Evolutionary conservation across 2,113 vertebrate species (phyloP).

Genomic region (Mustela lutreola): DNA sequence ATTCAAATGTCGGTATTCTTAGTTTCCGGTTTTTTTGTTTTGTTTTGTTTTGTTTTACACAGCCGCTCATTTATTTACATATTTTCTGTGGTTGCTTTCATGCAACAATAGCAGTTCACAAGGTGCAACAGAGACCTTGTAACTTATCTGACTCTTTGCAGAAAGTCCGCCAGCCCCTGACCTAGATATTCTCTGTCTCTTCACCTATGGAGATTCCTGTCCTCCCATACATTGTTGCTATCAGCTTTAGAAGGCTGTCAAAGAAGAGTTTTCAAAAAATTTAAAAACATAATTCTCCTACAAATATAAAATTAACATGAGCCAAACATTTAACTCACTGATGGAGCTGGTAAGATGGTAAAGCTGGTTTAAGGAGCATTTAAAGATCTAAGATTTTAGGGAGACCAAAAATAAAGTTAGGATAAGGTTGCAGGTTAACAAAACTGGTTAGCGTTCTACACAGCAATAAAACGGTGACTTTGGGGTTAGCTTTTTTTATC

Average conservation of each 20-base stretch:
- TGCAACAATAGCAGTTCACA: not conserved
- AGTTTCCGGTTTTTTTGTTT: not conserved
- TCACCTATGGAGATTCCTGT: not conserved
- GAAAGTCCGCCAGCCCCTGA: not conserved
- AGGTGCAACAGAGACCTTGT: not conserved
- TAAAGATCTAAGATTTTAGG: not conserved
- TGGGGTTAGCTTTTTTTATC: not conserved
- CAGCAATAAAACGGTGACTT: not conserved
- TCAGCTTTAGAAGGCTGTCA: not conserved
- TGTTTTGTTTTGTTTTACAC: not conserved
- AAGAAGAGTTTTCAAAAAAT: not conserved
- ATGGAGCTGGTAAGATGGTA: not conserved
- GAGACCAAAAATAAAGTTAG: not conserved
- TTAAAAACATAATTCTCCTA: not conserved
- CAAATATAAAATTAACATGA: conserved; percentile 13
- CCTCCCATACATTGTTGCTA: not conserved
- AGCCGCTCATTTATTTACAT: not conserved
- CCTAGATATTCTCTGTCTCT: not conserved
- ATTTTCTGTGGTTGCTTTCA: conserved; percentile 13
- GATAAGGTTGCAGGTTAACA: not conserved
- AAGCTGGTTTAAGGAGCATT: not conserved
- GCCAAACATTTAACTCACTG: not conserved
- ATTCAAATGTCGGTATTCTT: not conserved
- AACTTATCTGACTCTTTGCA: not conserved
- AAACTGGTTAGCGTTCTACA: not conserved